Percentiles rank a stretch among this genome's conserved stretches.
Evolutionary conservation across 2,797 vertebrate genomes (phyloP).

Genomic region (Melanotaenia nigrans): DNA sequence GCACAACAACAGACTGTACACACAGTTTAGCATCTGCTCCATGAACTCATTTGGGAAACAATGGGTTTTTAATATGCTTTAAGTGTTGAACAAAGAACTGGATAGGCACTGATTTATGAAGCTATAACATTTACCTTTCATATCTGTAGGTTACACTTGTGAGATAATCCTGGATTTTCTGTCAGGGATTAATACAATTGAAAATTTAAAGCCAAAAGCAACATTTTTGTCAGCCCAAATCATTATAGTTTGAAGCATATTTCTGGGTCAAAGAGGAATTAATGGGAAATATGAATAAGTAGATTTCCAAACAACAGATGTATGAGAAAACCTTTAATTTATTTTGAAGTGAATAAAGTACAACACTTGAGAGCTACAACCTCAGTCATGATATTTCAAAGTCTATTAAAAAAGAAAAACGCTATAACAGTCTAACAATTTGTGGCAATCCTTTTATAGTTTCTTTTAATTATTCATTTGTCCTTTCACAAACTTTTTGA

Average conservation of each 20-base stretch:
- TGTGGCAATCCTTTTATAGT: conserved; percentile 4
- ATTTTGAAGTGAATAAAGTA: conserved; percentile 41
- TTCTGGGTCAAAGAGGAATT: conserved; percentile 55
- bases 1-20: conserved; percentile 9
- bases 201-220: conserved; percentile 38
- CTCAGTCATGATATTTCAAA: conserved; percentile 42
- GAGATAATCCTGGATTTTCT: conserved; percentile 68
- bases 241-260: conserved; percentile 19
- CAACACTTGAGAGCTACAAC: conserved; percentile 42
- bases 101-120: neutral
- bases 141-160: conserved; percentile 45
- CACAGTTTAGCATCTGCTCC: conserved; percentile 9
- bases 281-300: conserved; percentile 38
- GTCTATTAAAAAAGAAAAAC: conserved; percentile 45
- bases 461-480: neutral
- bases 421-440: conserved; percentile 15
- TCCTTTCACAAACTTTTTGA: neutral
- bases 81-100: conserved; percentile 12
- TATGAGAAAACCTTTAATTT: conserved; percentile 76
- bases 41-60: conserved; percentile 9
- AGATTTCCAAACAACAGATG: conserved; percentile 52
- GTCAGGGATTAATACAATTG: conserved; percentile 47
- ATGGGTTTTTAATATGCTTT: conserved; percentile 1
- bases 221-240: conserved; percentile 33
- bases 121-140: conserved; percentile 34